Conservation (phyloP, 2,113 vertebrate species). For the Nycticorax nycticorax region DNA sequence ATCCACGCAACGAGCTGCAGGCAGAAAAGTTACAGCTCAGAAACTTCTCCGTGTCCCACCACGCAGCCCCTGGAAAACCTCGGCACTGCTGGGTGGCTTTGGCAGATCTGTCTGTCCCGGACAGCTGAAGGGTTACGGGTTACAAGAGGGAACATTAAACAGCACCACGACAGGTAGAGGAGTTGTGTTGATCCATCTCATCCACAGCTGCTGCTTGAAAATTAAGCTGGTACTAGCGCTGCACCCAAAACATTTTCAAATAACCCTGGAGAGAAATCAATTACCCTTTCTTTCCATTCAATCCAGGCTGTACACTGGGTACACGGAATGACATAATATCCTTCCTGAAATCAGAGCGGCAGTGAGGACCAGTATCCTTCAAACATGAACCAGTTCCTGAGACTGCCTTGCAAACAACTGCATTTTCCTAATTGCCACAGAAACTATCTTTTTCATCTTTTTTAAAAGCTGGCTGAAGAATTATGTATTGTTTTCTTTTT, state of each 20-base stretch:
- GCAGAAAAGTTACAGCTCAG: background rate
- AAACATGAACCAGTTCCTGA: conserved; percentile 72
- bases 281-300: conserved; percentile 71
- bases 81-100: background rate
- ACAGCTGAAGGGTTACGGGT: background rate
- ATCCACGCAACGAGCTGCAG: background rate
- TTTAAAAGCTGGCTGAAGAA: conserved; percentile 23
- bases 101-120: background rate
- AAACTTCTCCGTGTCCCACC: background rate
- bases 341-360: conserved; percentile 77
- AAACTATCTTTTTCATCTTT: conserved; percentile 71
- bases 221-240: background rate
- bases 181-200: background rate
- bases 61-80: background rate
- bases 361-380: conserved; percentile 72
- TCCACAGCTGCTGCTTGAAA: background rate
- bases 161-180: background rate
- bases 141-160: background rate
- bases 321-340: conserved; percentile 80
- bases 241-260: conserved; percentile 57
- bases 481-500: conserved; percentile 70
- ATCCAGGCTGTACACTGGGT: conserved; percentile 61
- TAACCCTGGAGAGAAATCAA: conserved; percentile 50
- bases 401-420: conserved; percentile 64
- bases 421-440: conserved; percentile 69